A percentile compares a stretch with the other conserved stretches of the same genome.
Evolutionary conservation across 2,888 invertebrate species (phyloP).

Genomic region (Cancer borealis): DNA sequence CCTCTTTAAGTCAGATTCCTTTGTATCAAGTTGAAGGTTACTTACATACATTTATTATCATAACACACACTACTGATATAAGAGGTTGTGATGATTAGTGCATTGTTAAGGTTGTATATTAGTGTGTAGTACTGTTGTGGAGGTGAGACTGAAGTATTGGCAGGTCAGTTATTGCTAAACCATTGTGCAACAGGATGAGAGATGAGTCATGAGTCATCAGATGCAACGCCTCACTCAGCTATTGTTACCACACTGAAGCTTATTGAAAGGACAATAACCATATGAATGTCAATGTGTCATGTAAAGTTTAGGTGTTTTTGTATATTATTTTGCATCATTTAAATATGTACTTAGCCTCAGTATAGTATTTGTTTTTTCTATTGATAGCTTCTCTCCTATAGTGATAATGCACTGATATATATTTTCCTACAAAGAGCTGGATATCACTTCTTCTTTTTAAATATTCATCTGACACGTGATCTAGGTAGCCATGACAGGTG

Average conservation of each 20-base stretch:
- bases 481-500: too few species aligned
- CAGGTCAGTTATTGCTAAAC: background rate
- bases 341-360: too few species aligned
- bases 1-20: background rate
- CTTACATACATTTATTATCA: background rate
- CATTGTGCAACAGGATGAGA: background rate
- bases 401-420: too few species aligned
- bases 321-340: too few species aligned
- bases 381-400: too few species aligned
- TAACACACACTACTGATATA: background rate
- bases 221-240: background rate
- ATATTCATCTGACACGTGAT: too few species aligned
- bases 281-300: too few species aligned
- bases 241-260: background rate
- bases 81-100: background rate
- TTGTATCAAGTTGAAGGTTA: background rate
- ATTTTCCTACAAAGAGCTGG: too few species aligned
- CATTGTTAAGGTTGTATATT: background rate
- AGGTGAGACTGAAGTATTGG: background rate
- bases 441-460: too few species aligned
- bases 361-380: too few species aligned
- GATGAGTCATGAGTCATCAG: background rate
- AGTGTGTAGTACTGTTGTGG: background rate
- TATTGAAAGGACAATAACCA: too few species aligned
- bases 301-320: too few species aligned